These are phyloP conservation scores for Luperina nickerlii DNA, from an alignment of 2,888 invertebrate species.

Conservation along the genomic window DNA sequence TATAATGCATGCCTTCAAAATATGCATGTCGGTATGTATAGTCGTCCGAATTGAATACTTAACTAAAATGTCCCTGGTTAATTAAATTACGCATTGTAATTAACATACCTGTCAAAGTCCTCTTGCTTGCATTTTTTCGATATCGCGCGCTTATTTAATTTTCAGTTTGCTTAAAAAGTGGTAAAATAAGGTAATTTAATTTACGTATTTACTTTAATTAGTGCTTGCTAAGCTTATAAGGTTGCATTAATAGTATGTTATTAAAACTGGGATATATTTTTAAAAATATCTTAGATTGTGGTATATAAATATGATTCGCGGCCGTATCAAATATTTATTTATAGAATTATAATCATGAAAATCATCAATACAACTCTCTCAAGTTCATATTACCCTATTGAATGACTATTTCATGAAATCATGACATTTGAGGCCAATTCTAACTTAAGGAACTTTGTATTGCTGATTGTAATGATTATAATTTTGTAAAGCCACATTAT, in stretches of 20 bases:
- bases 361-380: too few relatives aligned
- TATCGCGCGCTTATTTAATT: neutral
- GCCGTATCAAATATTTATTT: too few relatives aligned
- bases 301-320: too few relatives aligned
- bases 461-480: neutral
- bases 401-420: too few relatives aligned
- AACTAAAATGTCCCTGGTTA: constrained; percentile 57
- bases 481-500: too few relatives aligned
- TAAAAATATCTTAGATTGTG: neutral
- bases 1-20: constrained; percentile 43
- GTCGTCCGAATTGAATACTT: constrained; percentile 38
- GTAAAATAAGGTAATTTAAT: neutral
- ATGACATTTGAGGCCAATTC: neutral
- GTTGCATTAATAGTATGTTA: neutral
- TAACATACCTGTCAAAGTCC: constrained; percentile 31
- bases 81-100: constrained; percentile 55
- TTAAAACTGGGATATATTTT: neutral
- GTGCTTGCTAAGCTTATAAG: neutral
- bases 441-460: neutral
- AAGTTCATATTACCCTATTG: too few relatives aligned
- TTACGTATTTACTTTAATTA: neutral
- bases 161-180: constrained; percentile 3
- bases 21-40: constrained; percentile 16
- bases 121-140: constrained; percentile 26
- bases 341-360: too few relatives aligned